Evolutionary conservation across 2,113 vertebrate species (phyloP), one percentile per base, ranked within the genome.

Genomic region (Machaerirhynchus nigripectus): DNA sequence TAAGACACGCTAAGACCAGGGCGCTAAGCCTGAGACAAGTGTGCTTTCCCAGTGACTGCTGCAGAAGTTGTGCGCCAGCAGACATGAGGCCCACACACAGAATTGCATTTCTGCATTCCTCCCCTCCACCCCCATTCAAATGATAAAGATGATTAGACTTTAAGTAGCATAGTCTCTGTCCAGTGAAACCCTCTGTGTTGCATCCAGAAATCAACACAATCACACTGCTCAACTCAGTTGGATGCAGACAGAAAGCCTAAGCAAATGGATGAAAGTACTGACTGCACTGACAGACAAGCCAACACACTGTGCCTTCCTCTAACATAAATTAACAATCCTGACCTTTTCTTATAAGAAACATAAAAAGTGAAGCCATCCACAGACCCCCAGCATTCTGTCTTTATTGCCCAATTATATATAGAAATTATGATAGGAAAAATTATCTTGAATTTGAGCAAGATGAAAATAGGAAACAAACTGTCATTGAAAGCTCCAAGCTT

Each of bases 211-310:
- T 53, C 64, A 80, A 46, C 6, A 7, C 12, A 23, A 46, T 14
- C 33, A 53, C 6, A 1, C 27, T 87, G 71, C 59, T 69, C 30
- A 49, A 11, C 44, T 60, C 6, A 1, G 69, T 4, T 0, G 0
- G 39, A 22, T 35, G 15, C 46, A 88, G 40, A 59, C 30, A 75
- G 40, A 68, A 92, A 71, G 15, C 31, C 68, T 30, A 27, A 75
- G 84, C 64, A 89, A 24, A 52, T 3, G 13, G 47, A 64, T 53
- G 42, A 79, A 79, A 85, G 44, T n/a, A 52, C 44, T 56, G 73
- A 52, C 53, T 44, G 50, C 46, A 39, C 27, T 8, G 67, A 64
- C 46, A 83, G 67, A 80, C n/a, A 57, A 50, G n/a, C 15, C 52
- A 74, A 20, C 21, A 56, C 16, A 20, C 2, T 30, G 26, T 3